Evolutionary conservation across 2,888 invertebrate species (phyloP), one percentile per base, ranked within the genome.

Genomic region (Gymnoscelis rufifasciata): DNA sequence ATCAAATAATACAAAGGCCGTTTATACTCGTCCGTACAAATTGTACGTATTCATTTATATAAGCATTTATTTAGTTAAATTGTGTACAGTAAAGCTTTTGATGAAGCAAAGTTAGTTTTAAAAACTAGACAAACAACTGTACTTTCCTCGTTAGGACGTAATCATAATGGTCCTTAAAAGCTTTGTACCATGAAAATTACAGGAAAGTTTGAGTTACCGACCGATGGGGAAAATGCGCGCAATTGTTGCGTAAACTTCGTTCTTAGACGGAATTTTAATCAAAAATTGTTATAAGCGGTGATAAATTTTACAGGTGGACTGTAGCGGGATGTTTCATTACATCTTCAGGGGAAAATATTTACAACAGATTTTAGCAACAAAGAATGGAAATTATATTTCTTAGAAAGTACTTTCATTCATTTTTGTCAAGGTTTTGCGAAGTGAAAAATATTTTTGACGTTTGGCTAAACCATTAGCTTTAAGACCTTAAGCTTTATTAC

Each of bases 251-350:
- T 51, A 54, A 58, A 58, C 54, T 58, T 56, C 40, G 45, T 48
- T 52, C 41, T 54, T 38, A 54, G 48, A 50, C 43, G 54, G 57
- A 58, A 58, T 58, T 58, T 58, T 58, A 56, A 58, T 58, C 56
- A 58, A 58, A 58, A 56, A 54, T 54, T 51, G 58, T 52, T 56
- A 54, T 47, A 54, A 52, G 42, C 47, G 52, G 47, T 56, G 46
- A 52, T 58, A 56, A 54, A 58, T 51, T 54, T 52, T 52, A 51
- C 56, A 58, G 57, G 57, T 58, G 46, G 38, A 48, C 35, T 28
- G 44, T 49, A 26, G 7, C 8, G 23, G 38, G 47, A 38, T 44
- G 41, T 41, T 47, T 31, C 28, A 33, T 38, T 37, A 37, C 36
- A 40, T 52, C 41, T 39, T 15, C 6, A 13, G 27, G 31, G 27